These are phyloP conservation scores for Caracal caracal DNA, from an alignment of 2,113 vertebrate genomes.

Conservation along the genomic window DNA sequence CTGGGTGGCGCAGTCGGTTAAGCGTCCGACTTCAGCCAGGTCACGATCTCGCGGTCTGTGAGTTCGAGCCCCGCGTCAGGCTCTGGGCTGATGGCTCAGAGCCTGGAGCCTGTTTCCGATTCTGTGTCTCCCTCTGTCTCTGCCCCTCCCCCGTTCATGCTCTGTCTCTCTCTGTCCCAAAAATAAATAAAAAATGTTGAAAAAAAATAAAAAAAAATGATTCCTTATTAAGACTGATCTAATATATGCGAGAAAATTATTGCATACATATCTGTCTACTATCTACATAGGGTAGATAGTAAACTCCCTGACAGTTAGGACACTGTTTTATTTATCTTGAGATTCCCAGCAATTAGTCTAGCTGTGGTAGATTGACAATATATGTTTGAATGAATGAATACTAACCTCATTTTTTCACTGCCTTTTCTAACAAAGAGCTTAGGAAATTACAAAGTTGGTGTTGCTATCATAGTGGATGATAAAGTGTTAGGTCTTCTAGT, in stretches of 20 bases:
- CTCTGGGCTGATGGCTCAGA: no score
- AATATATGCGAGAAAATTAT: not conserved
- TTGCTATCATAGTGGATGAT: slow-evolving; percentile 21
- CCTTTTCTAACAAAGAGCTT: slow-evolving; percentile 8
- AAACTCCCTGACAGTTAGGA: not conserved
- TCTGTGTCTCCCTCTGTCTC: no score
- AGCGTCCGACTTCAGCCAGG: no score
- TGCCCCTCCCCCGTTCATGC: no score
- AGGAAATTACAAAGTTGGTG: slow-evolving; percentile 35
- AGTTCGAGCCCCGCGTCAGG: no score
- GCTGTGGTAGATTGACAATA: not conserved
- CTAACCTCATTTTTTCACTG: not conserved
- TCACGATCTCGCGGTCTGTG: no score
- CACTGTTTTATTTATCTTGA: slow-evolving; percentile 39
- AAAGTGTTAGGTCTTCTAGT: not conserved
- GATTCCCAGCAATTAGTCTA: not conserved
- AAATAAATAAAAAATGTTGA: no score
- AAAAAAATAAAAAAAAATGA: no score
- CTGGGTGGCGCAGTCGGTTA: no score
- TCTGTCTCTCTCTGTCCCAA: no score
- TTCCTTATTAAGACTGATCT: slow-evolving; percentile 7
- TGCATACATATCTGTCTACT: not conserved
- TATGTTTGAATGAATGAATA: not conserved
- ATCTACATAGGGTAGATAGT: no score
- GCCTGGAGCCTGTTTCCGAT: no score